Base-by-base conservation (phyloP, 1,140 invertebrate genomes). In the Nomia melanderi region DNA sequence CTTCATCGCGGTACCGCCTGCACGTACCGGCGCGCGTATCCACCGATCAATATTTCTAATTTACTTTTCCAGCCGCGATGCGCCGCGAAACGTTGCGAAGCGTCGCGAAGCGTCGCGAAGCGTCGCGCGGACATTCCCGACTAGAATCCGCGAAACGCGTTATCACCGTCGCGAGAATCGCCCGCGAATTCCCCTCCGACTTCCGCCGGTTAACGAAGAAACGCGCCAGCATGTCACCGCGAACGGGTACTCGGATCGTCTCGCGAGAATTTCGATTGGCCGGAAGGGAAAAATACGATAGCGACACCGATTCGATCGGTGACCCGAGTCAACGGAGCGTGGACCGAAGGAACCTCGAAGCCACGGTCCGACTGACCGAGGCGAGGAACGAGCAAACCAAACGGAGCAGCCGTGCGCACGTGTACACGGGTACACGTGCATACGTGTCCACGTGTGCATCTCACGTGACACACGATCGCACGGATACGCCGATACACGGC, bases 1-100 rank as follows among this genome's bases (percentile, higher is more conserved):
- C 65, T 77, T 78, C 69, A 73, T 73, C 76, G n/a, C 44, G 50
- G 47, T 47, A 57, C 76, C 69, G 44, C 33, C 60, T 78, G 60
- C 70, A 72, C 69, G 53, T 50, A 63, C 60, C 64, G 76, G 33
- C 60, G 57, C 69, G 36, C 63, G 33, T 59, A 64, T 27, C n/a
- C 33, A 17, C 20, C 50, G 76, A 78, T 78, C 76, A 78, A 78
- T 78, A 78, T 73, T 78, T 78, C 60, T 71, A 77, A 71, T 77
- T 77, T 71, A 70, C 59, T 71, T 77, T 77, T 50, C 57, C 25
- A 25, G 25, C 59, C n/a, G 33, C 33, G 66, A 59, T 31, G 44
- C 9, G 23, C 0, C 20, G 2, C 31, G 50, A 66, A 66, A 3
- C 33, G 3, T 8, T 8, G 8, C n/a, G n/a, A n/a, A n/a, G n/a